Evolutionary conservation across 2,113 vertebrate genomes (phyloP).

Genomic region (Festucalex cinctus): DNA sequence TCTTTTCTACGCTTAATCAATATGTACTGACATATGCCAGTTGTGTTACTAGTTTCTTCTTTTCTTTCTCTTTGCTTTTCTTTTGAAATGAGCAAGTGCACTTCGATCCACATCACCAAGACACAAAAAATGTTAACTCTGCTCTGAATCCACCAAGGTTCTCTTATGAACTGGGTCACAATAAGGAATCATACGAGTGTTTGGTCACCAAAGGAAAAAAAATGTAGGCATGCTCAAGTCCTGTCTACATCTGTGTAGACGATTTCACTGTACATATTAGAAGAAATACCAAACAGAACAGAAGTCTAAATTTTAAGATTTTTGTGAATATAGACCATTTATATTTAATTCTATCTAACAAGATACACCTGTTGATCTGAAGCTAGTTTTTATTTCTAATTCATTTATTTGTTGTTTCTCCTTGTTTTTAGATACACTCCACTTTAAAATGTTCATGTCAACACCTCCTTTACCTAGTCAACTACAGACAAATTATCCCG

Average conservation of each 20-base stretch:
- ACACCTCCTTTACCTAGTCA: not conserved
- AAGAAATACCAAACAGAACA: not conserved
- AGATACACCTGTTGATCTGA: not conserved
- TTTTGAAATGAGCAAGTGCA: conserved; percentile 67
- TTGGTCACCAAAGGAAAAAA: conserved; percentile 7
- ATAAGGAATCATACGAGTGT: not conserved
- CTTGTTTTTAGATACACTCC: not conserved
- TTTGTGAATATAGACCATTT: too few relatives aligned
- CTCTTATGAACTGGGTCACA: conserved; percentile 42
- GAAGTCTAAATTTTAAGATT: not conserved
- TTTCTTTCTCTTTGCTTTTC: conserved; percentile 44
- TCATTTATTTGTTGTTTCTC: not conserved
- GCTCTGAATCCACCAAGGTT: conserved; percentile 59
- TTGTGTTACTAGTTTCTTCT: conserved; percentile 14
- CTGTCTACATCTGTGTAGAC: conserved; percentile 15
- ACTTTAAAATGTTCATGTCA: not conserved
- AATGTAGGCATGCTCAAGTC: not conserved
- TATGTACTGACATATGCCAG: conserved; percentile 20
- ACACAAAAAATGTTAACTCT: conserved; percentile 66
- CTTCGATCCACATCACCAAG: conserved; percentile 53
- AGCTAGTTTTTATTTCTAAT: not conserved
- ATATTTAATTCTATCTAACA: not conserved
- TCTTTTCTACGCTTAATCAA: conserved; percentile 23
- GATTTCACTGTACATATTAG: conserved; percentile 3
- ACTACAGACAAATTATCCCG: not conserved